phyloP scores from a whole-genome alignment of 2,888 invertebrate species.

The Drosophila neotestacea region DNA sequence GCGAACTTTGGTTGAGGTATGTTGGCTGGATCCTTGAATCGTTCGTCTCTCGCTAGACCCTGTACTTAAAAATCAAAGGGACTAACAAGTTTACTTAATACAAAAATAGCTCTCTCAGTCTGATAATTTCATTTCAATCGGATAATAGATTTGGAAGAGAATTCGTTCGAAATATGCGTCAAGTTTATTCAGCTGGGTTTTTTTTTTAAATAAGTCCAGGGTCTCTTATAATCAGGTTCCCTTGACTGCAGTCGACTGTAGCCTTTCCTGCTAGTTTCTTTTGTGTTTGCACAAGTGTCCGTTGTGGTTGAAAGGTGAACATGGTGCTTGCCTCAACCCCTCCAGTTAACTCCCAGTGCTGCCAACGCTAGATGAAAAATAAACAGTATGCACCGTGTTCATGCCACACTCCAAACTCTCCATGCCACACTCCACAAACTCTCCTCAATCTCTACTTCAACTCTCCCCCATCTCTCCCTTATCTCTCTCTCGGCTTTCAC shows the following conservation, averaged over 20 bases:
- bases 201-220: too few relatives aligned
- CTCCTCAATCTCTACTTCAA: not conserved
- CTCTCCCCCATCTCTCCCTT: not conserved
- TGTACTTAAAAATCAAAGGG: too few relatives aligned
- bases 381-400: constrained; percentile 70
- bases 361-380: constrained; percentile 73
- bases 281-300: constrained; percentile 77
- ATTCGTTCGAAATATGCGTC: too few relatives aligned
- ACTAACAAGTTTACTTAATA: too few relatives aligned
- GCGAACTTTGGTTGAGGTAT: constrained; percentile 15
- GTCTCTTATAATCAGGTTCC: too few relatives aligned
- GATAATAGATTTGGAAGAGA: too few relatives aligned
- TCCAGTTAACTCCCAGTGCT: constrained; percentile 25
- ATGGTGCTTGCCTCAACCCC: constrained; percentile 29
- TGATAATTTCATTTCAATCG: too few relatives aligned
- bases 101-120: too few relatives aligned
- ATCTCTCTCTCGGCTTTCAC: not conserved
- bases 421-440: too few relatives aligned
- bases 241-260: too few relatives aligned
- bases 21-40: constrained; percentile 15
- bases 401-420: constrained; percentile 21
- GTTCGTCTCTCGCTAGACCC: constrained; percentile 11
- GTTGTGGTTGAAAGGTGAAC: constrained; percentile 78
- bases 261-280: constrained; percentile 13
- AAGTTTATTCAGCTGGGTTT: too few relatives aligned